Evolutionary conservation across 1,140 invertebrate species (phyloP).

Genomic region (Formica exsecta): DNA sequence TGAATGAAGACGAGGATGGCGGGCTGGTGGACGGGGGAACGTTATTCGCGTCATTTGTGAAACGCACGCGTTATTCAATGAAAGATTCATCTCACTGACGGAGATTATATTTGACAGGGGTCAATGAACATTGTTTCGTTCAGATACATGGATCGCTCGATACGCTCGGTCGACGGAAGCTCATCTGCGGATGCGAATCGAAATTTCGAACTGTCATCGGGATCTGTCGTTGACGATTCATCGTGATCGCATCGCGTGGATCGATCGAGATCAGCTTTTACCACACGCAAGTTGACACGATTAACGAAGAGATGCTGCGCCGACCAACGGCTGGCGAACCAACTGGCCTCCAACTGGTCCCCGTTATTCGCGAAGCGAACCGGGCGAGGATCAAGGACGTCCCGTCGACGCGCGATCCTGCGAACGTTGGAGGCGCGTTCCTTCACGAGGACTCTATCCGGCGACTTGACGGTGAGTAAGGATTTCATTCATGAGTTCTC

Average conservation of each 20-base stretch:
- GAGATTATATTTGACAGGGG: constrained; percentile 7
- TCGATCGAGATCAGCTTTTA: constrained; percentile 43
- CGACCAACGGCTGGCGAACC: constrained; percentile 9
- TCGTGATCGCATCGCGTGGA: constrained; percentile 2
- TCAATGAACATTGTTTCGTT: background rate
- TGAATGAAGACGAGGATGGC: constrained; percentile 25
- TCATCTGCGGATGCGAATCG: background rate
- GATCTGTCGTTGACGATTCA: background rate
- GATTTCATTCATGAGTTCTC: constrained; percentile 82
- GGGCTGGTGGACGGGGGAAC: background rate
- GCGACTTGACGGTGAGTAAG: constrained; percentile 15
- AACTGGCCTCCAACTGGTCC: constrained; percentile 12
- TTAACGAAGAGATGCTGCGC: constrained; percentile 6
- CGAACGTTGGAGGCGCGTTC: constrained; percentile 27
- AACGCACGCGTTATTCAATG: constrained; percentile 1
- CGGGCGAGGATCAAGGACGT: background rate
- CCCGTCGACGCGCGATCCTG: background rate
- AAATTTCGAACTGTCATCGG: constrained; percentile 2
- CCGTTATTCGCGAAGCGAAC: background rate
- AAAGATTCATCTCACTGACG: constrained; percentile 13
- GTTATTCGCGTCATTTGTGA: background rate
- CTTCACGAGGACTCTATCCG: constrained; percentile 29
- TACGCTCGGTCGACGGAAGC: constrained; percentile 29
- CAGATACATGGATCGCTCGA: background rate
- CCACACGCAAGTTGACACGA: constrained; percentile 31